Evolutionary conservation across 2,888 invertebrate genomes (phyloP), one percentile per base, ranked within the genome.

Genomic region (Vannuccia rotundouncinata): DNA sequence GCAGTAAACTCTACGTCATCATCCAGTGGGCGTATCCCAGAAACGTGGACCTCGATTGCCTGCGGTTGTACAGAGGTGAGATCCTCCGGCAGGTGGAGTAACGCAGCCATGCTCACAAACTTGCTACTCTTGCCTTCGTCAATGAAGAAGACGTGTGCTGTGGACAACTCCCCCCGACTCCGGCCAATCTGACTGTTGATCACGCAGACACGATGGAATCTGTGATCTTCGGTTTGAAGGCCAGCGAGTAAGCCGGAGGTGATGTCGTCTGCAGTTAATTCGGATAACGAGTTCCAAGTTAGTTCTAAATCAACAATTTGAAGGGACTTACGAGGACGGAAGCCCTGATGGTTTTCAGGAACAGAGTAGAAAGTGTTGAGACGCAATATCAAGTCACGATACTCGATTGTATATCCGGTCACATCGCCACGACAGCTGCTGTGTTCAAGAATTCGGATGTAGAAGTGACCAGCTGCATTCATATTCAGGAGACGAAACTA

Each of bases 401-500:
- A 76, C 28, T 76, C 29, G 5, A 29, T 29, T 29, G n/a, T 76
- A 29, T 29, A 76, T 1, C 17, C 5, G 31, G 31, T 59, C 5
- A 31, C 22, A 2, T 22, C 22, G 25, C 31, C 78, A 78, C 2
- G 5, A 2, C 17, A 22, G 59, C 31, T 78, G 60, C n/a, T 31
- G 27, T 31, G 31, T 27, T 78, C 59, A 2, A 31, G 10, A 22
- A 78, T 78, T 22, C 78, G 29, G 22, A 78, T 31, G 31, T n/a
- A 78, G 60, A 78, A 60, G 59, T 78, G 78, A 78, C 25, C 22
- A 2, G 78, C 31, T 5, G 78, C 60, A 17, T 59, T 22, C 59
- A 59, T 10, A 78, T 78, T 17, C n/a, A 78, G 78, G 2, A 76
- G 29, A 5, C 76, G 76, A 27, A 76, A 76, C 76, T 76, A 29